Base-by-base conservation (phyloP, 2,888 invertebrate species). In the Anarsia innoxiella region DNA sequence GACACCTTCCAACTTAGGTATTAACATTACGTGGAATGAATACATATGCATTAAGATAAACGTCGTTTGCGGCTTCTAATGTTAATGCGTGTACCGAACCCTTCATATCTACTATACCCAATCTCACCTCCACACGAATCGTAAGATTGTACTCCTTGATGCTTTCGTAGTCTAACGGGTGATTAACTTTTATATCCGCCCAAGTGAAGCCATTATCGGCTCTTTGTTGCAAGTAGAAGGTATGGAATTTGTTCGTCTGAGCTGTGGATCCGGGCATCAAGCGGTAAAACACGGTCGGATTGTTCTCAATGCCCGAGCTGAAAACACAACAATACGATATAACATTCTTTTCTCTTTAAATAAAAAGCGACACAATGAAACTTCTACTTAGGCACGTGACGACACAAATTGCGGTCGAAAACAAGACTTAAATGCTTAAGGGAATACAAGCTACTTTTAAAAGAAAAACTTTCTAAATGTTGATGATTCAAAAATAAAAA, bases 161-260 rank as follows among this genome's bases (percentile, higher is more conserved):
- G 58, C 92, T 94, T 76, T 97, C 96, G 69, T 94, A 97, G 86
- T 97, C 97, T 64, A 97, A 83, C 14, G 95, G 96, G 87, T 96
- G 96, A 85, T 97, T 96, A 58, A 97, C 96, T 87, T 96, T 95
- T 75, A 96, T 95, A 71, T 96, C 96, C 4, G 96, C 96, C 95
- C 96, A 96, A 52, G 96, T 96, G 68, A 93, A 93, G 46, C 95
- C 94, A 70, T 95, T 94, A 66, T 96, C 95, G 50, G 93, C 91
- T 64, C 96, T 89, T 87, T 96, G 96, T 89, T 96, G 96, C 54
- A 96, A 89, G 80, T 97, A 97, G 83, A 96, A 97, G 45, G 96
- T 96, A 79, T 97, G 95, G 78, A 92, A 92, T 83, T 96, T 97
- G 86, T 97, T 97, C 56, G 96, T 97, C 83, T 97, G 96, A 4